Evolutionary conservation across 1,140 invertebrate genomes (phyloP).

Genomic region (Propsilocerus akamusi): DNA sequence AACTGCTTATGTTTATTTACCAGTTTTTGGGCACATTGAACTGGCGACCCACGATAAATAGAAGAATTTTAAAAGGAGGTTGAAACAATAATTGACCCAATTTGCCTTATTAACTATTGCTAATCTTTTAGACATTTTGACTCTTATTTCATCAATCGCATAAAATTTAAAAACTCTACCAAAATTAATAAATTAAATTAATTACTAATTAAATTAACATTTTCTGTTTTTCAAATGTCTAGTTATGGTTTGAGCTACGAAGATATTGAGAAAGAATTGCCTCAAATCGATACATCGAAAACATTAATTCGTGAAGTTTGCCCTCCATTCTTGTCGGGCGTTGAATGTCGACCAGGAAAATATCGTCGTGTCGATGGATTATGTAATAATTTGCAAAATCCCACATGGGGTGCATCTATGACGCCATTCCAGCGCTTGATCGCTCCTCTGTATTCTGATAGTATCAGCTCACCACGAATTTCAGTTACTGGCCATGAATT

Average conservation of each 20-base stretch:
- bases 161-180: too few species aligned
- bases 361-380: constrained; percentile 78
- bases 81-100: too few species aligned
- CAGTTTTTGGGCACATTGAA: too few species aligned
- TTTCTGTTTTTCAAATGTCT: too few species aligned
- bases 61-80: too few species aligned
- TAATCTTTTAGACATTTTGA: too few species aligned
- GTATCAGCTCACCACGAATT: constrained; percentile 61
- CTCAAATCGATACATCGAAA: constrained; percentile 75
- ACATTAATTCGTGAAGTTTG: constrained; percentile 74
- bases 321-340: constrained; percentile 68
- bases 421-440: constrained; percentile 66
- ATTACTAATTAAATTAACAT: too few species aligned
- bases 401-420: constrained; percentile 75
- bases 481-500: constrained; percentile 50
- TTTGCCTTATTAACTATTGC: too few species aligned
- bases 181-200: too few species aligned
- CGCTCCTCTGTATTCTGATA: constrained; percentile 58
- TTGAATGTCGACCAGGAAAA: constrained; percentile 75
- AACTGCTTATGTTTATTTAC: too few species aligned
- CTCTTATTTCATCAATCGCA: too few species aligned
- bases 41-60: too few species aligned
- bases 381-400: constrained; percentile 82
- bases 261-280: constrained; percentile 72
- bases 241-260: constrained; percentile 71